A percentile compares a stretch with the other conserved stretches of the same genome.
These are phyloP conservation scores for Syritta pipiens DNA, from an alignment of 2,888 invertebrate species.

Conservation along the genomic window DNA sequence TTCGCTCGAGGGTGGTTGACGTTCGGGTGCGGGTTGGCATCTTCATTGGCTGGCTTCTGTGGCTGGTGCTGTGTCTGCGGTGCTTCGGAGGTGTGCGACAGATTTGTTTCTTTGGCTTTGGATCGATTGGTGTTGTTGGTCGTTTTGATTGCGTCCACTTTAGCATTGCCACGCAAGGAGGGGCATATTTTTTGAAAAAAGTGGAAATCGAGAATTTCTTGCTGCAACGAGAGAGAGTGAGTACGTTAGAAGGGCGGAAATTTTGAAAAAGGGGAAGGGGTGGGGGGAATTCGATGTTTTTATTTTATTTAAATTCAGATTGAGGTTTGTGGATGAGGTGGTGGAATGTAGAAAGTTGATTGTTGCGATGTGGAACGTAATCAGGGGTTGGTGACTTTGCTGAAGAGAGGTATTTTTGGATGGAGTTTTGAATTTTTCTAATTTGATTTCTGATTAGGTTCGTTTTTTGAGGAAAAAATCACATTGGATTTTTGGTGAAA, in stretches of 20 bases:
- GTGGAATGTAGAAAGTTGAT: neutral
- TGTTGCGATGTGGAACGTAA: neutral
- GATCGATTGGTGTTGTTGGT: constrained; percentile 23
- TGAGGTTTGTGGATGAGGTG: constrained; percentile 12
- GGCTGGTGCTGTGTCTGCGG: neutral
- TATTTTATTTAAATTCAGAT: neutral
- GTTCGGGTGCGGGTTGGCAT: constrained; percentile 75
- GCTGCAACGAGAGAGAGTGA: constrained; percentile 37
- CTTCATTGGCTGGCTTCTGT: constrained; percentile 57
- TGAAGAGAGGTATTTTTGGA: neutral
- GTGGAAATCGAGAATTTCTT: neutral
- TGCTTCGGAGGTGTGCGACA: constrained; percentile 26
- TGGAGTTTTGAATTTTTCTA: neutral
- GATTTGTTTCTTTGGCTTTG: constrained; percentile 42
- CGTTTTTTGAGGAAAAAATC: too few species aligned
- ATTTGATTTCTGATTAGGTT: neutral
- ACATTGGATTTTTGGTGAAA: too few species aligned
- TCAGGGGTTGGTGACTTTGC: neutral
- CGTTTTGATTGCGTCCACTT: constrained; percentile 70
- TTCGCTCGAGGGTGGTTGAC: constrained; percentile 71
- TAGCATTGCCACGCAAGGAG: constrained; percentile 67
- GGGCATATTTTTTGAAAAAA: constrained; percentile 15
- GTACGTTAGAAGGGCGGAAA: constrained; percentile 49
- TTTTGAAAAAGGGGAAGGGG: neutral
- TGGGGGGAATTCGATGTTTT: constrained; percentile 21